These are phyloP conservation scores for Arnoldichthys spilopterus DNA, from an alignment of 2,797 vertebrate genomes.

Conservation along the genomic window DNA sequence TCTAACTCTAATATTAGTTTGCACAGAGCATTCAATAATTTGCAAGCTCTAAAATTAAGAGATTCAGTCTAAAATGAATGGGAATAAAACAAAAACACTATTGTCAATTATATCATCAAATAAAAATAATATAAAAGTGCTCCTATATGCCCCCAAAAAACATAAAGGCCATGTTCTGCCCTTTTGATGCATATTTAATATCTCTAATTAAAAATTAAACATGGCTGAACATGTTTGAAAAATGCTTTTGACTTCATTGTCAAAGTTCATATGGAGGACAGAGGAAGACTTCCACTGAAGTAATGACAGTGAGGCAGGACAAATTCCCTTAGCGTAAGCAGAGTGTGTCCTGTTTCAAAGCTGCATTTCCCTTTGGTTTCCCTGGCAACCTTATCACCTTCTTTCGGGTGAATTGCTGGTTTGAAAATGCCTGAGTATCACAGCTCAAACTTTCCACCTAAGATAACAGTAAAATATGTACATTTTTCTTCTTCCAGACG, in stretches of 20 bases:
- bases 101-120: neutral
- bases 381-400: slow-evolving; percentile 12
- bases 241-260: neutral
- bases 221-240: neutral
- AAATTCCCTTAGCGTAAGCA: neutral
- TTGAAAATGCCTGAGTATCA: neutral
- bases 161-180: neutral
- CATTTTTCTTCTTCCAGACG: neutral
- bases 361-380: neutral
- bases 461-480: slow-evolving; percentile 9
- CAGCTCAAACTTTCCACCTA: neutral
- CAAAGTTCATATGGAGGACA: slow-evolving; percentile 5
- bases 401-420: neutral
- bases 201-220: neutral
- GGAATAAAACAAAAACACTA: neutral
- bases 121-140: neutral
- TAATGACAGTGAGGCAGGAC: neutral
- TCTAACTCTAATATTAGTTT: too few relatives aligned
- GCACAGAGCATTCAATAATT: too few relatives aligned
- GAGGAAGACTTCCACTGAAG: neutral
- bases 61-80: neutral
- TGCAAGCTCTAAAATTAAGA: neutral
- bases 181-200: slow-evolving; percentile 9
- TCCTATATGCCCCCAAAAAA: neutral
- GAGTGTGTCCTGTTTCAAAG: slow-evolving; percentile 10